phyloP scores from a whole-genome alignment of 2,888 invertebrate species.

The Xestia ashworthii region DNA sequence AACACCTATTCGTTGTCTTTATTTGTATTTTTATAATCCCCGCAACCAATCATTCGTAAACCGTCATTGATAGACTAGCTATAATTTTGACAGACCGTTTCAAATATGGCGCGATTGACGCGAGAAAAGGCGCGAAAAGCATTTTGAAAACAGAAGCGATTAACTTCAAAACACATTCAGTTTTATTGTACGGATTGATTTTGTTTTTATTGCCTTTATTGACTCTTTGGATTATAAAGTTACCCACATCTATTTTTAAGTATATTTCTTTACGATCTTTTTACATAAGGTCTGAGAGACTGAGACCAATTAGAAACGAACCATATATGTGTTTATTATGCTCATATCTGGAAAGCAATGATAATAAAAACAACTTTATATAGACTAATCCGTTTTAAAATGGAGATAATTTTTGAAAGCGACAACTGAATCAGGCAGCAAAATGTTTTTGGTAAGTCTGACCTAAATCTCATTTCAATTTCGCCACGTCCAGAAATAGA shows the following conservation, averaged over 20 bases:
- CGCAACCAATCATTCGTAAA: background rate
- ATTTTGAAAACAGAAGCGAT: constrained; percentile 26
- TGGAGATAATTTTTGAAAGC: constrained; percentile 12
- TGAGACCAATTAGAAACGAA: constrained; percentile 1
- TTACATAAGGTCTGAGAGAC: constrained; percentile 8
- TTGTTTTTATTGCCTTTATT: background rate
- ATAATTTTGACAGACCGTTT: constrained; percentile 11
- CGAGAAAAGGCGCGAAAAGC: constrained; percentile 11
- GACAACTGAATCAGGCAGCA: background rate
- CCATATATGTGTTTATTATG: constrained; percentile 6
- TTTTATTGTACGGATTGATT: constrained; percentile 6
- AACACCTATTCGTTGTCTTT: constrained; percentile 4
- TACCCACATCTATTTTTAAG: constrained; percentile 22
- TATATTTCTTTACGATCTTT: constrained; percentile 8
- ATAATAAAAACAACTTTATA: constrained; percentile 11
- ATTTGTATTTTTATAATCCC: constrained; percentile 40
- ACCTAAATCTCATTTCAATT: constrained; percentile 37
- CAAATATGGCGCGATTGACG: constrained; percentile 11
- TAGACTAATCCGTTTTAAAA: background rate
- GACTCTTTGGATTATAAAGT: constrained; percentile 1
- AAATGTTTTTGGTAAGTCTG: constrained; percentile 20
- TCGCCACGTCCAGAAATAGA: background rate
- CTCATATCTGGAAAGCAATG: background rate
- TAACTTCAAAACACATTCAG: constrained; percentile 5
- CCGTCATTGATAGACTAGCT: background rate